Conservation (phyloP, 2,113 vertebrate species). For the Dissostichus mawsoni region DNA sequence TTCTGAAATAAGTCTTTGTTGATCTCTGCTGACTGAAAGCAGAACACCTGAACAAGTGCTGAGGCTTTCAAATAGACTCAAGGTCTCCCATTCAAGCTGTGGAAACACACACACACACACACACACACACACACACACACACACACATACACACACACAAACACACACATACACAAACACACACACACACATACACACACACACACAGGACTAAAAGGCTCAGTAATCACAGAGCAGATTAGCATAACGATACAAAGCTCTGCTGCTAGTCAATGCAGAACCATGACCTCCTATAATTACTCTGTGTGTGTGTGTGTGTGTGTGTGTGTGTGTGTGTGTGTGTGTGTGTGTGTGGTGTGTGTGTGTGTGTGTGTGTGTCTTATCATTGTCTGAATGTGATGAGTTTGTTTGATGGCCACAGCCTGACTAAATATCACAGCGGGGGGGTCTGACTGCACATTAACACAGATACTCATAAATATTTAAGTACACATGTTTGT, state of each 20-base stretch:
- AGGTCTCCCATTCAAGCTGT: too few relatives aligned
- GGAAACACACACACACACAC: not conserved
- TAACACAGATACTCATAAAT: not conserved
- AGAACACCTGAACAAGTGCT: too few relatives aligned
- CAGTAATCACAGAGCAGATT: constrained; percentile 53
- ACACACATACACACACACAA: constrained; percentile 2
- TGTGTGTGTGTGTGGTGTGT: constrained; percentile 26
- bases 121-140: constrained; percentile 5
- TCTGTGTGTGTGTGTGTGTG: constrained; percentile 25
- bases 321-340: constrained; percentile 11
- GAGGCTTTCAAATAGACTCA: too few relatives aligned
- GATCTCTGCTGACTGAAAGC: too few relatives aligned
- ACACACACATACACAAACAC: not conserved
- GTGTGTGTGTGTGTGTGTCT: constrained; percentile 21
- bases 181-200: too few relatives aligned
- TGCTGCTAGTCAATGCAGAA: constrained; percentile 59
- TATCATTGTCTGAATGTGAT: constrained; percentile 48
- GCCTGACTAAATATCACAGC: constrained; percentile 36
- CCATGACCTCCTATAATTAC: constrained; percentile 64
- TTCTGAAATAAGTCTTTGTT: too few relatives aligned
- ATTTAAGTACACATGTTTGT: not conserved
- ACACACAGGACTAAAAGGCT: constrained; percentile 48
- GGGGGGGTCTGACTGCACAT: not conserved
- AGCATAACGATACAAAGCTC: constrained; percentile 64
- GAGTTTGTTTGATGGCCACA: constrained; percentile 51